Evolutionary conservation across 1,140 invertebrate genomes (phyloP), one percentile per base, ranked within the genome.

Genomic region (Cyclargus thomasi): DNA sequence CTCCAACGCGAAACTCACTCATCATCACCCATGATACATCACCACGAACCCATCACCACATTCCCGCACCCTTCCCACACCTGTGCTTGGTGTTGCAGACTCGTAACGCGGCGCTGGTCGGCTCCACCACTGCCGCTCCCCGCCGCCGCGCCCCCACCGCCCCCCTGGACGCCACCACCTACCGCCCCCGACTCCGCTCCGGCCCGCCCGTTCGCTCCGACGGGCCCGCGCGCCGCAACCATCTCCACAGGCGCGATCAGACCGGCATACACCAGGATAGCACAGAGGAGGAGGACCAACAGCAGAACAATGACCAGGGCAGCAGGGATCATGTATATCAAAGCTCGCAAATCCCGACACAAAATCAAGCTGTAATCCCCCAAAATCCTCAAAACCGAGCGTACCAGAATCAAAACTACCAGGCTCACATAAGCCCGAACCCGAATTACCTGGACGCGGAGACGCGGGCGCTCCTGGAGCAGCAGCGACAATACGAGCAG

Each of bases 51-150:
- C 4, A 29, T 8, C 29, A 29, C 8, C 29, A 29, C 18, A n/a
- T 18, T 55, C 53, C 53, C 53, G 6, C 53, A 17, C 70, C 59
- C 67, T 22, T 65, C 73, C 69, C 73, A 69, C 53, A 64, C 69
- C 67, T 69, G 75, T 75, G 69, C 82, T 90, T 90, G 82, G 83
- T 91, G 86, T 91, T 91, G 84, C 90, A 91, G 90, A 91, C 83
- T 80, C 89, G 90, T 83, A 91, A 91, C 86, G 81, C 77, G 70
- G 84, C 81, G 79, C 87, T 90, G 79, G 73, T 74, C 67, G 78
- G 71, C 63, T 76, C 66, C 69, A 65, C 71, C 66, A 64, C 72
- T 63, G 69, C 64, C 68, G 70, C 66, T 65, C 64, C 75, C 70
- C 76, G 73, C 72, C 39, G 70, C 74, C 75, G 76, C 74, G 72